Percentiles rank a stretch among this genome's conserved stretches.
These are phyloP conservation scores for Calliopsis andreniformis DNA, from an alignment of 1,140 invertebrate genomes.

Conservation along the genomic window DNA sequence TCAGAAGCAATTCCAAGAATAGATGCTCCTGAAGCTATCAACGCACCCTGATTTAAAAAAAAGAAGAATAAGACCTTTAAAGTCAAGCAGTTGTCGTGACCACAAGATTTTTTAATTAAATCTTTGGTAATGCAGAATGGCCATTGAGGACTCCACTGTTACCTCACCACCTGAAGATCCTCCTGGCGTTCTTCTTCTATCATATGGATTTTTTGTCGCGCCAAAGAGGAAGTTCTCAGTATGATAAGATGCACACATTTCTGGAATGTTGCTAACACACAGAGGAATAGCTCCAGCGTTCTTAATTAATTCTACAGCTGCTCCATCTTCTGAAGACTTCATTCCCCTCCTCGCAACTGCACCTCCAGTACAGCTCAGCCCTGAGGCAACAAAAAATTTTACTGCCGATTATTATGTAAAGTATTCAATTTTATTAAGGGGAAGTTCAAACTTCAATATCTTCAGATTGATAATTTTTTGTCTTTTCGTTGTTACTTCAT, in stretches of 20 bases:
- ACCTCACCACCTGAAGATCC: slow-evolving; percentile 91
- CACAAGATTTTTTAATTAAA: no score
- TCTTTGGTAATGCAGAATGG: no score
- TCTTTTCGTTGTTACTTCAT: no score
- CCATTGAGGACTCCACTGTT: no score
- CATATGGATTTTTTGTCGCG: slow-evolving; percentile 90
- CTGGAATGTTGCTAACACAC: slow-evolving; percentile 91
- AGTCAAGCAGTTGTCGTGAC: no score
- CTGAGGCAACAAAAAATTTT: slow-evolving; percentile 74
- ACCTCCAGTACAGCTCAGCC: slow-evolving; percentile 86
- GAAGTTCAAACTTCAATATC: no score
- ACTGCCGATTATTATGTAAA: no score
- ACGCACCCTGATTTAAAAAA: slow-evolving; percentile 81
- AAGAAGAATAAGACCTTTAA: neutral
- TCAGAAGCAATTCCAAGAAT: slow-evolving; percentile 93
- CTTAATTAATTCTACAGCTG: slow-evolving; percentile 83
- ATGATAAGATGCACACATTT: slow-evolving; percentile 89
- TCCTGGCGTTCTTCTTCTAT: slow-evolving; percentile 84
- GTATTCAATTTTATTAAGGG: no score
- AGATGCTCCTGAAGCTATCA: slow-evolving; percentile 88
- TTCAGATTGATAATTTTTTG: no score
- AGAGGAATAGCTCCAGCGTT: slow-evolving; percentile 89
- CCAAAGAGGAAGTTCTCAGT: slow-evolving; percentile 88
- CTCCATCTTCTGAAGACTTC: slow-evolving; percentile 84
- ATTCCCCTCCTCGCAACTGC: slow-evolving; percentile 82